Evolutionary conservation across 2,797 vertebrate species (phyloP).

Genomic region (Myotis pilosus): DNA sequence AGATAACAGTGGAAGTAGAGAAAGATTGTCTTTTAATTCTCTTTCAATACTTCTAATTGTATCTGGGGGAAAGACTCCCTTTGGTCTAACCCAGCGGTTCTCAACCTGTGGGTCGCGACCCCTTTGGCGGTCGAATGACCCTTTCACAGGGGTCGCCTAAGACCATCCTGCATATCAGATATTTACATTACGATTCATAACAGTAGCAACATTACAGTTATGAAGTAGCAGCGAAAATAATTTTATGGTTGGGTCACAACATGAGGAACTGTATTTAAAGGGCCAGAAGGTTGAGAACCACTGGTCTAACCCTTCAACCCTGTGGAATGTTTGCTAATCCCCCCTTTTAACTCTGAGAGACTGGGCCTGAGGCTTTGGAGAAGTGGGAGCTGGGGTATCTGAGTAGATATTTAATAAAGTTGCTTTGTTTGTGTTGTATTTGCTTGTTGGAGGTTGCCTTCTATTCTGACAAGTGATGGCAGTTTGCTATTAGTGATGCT

Average conservation of each 20-base stretch:
- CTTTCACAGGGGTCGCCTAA: too few relatives aligned
- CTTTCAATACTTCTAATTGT: not conserved
- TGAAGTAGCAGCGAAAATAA: too few relatives aligned
- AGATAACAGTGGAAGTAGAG: not conserved
- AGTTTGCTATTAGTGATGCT: slow-evolving; percentile 7
- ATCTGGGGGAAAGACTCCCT: not conserved
- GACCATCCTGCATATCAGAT: too few relatives aligned
- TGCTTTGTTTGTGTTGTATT: slow-evolving; percentile 11
- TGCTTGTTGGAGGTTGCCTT: not conserved
- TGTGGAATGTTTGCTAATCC: not conserved
- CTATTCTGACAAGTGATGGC: not conserved
- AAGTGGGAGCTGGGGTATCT: not conserved
- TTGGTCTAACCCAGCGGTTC: not conserved
- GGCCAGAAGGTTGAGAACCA: too few relatives aligned
- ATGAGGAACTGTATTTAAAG: too few relatives aligned
- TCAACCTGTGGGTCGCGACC: too few relatives aligned
- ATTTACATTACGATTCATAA: too few relatives aligned
- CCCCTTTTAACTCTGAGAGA: not conserved
- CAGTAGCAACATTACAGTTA: too few relatives aligned
- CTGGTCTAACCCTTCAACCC: not conserved
- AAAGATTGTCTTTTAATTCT: not conserved
- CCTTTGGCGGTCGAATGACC: too few relatives aligned
- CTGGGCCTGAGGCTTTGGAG: not conserved
- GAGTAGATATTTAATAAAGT: not conserved
- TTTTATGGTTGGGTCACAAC: too few relatives aligned